Base-by-base conservation (phyloP, 1,140 invertebrate genomes). In the Heliothis subflexa region DNA sequence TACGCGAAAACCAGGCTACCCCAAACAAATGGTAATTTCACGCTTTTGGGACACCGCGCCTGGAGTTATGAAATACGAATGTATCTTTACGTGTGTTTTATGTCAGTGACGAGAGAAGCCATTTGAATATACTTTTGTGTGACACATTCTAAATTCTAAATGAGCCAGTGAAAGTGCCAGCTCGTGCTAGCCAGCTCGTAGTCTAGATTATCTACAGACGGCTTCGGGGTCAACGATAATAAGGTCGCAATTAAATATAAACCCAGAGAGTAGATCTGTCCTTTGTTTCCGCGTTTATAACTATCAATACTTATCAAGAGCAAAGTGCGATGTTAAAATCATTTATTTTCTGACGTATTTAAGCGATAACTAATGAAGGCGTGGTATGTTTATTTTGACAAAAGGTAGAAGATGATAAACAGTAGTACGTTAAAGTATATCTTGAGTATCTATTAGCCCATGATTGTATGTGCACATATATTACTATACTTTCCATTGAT, bases 11-110 rank as follows among this genome's bases (percentile, higher is more conserved):
- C 45, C 21, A 55, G 40, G 40, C 12, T 33, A 54, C 14, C 50
- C 50, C 55, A 61, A 61, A 74, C 40, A 74, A 74, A 74, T 61
- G 40, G n/a, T 74, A 74, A 74, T 74, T 61, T 59, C 54, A 74
- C 55, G 55, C 18, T 50, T 25, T 74, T 18, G 25, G 57, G 71
- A 45, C 12, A 57, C 47, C 68, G 50, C 49, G 50, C 25, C 25
- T 16, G 25, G 55, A 71, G 25, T 71, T 71, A 71, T 71, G 50
- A 71, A 55, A 71, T 71, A 71, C 54, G 14, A 40, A 28, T 33
- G 68, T 54, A 16, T 71, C 16, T 54, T 4, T 54, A 28, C 33
- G 33, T 40, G 7, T 40, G 33, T 40, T 9, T 9, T 40, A 5
- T 40, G 33, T 40, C 33, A 71, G 50, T 33, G 49, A 33, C 28